Conservation (phyloP, 2,797 vertebrate genomes). For the Channallabes apus region DNA sequence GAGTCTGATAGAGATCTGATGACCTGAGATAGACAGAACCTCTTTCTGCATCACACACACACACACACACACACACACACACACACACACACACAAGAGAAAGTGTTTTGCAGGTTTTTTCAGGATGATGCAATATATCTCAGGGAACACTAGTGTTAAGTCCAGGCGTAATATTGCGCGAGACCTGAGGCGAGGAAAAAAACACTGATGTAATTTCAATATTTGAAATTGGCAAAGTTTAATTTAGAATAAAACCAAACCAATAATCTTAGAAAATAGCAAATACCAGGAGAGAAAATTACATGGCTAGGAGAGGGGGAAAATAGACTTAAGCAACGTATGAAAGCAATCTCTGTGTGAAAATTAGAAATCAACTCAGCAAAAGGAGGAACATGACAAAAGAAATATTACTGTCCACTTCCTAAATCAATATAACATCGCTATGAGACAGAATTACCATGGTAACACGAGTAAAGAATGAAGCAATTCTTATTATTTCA, state of each 20-base stretch:
- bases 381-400: conserved; percentile 97
- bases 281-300: conserved; percentile 90
- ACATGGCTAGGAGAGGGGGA: conserved; percentile 78
- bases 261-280: conserved; percentile 98
- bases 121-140: conserved; percentile 60
- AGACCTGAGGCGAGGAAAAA: conserved; percentile 84
- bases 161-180: conserved; percentile 84
- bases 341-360: conserved; percentile 99
- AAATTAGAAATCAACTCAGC: conserved; percentile 99
- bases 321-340: conserved; percentile 98
- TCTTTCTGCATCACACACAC: conserved; percentile 27
- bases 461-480: conserved; percentile 98
- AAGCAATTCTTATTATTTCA: conserved; percentile 99
- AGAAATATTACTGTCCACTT: conserved; percentile 99
- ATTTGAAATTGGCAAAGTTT: conserved; percentile 98
- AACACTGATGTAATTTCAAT: conserved; percentile 96
- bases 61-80: too few relatives aligned
- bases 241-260: conserved; percentile 97
- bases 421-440: conserved; percentile 99
- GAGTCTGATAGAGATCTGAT: conserved; percentile 69
- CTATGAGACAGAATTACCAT: conserved; percentile 98
- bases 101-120: conserved; percentile 29
- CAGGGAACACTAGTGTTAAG: conserved; percentile 76
- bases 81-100: too few relatives aligned
- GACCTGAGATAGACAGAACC: conserved; percentile 67